A percentile compares a stretch with the other conserved stretches of the same genome.
Evolutionary conservation across 2,888 invertebrate genomes (phyloP).

Genomic region (Beris chalybata): DNA sequence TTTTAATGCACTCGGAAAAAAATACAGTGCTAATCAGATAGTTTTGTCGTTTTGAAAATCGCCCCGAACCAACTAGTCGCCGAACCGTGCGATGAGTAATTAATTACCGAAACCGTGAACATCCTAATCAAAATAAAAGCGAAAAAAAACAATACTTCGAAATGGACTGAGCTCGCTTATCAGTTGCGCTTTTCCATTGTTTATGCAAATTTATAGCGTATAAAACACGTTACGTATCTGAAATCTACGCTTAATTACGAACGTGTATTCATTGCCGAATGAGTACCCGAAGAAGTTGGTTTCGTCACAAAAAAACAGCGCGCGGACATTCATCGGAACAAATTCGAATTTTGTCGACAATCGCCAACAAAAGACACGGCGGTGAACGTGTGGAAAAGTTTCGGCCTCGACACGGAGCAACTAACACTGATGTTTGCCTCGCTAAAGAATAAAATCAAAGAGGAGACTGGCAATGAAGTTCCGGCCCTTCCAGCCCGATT

Average conservation of each 20-base stretch:
- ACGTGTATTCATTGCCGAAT: conserved; percentile 21
- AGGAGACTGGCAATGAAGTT: conserved; percentile 84
- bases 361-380: not conserved
- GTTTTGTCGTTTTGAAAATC: no score
- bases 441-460: conserved; percentile 85
- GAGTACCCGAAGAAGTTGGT: conserved; percentile 27
- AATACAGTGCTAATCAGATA: no score
- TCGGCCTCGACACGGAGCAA: conserved; percentile 16
- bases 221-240: conserved; percentile 20
- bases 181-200: conserved; percentile 27
- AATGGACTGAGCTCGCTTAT: conserved; percentile 3
- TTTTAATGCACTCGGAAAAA: no score
- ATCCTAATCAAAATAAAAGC: not conserved
- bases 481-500: conserved; percentile 46
- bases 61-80: no score
- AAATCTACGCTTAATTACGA: conserved; percentile 2
- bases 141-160: conserved; percentile 9
- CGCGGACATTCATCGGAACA: not conserved
- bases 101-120: no score
- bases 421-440: conserved; percentile 74
- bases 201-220: conserved; percentile 25
- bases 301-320: conserved; percentile 23
- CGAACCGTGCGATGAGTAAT: no score
- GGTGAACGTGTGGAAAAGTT: not conserved
- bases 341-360: not conserved